Percentiles rank a stretch among this genome's conserved stretches.
phyloP scores from a whole-genome alignment of 2,113 vertebrate genomes.

The Halichoerus grypus region DNA sequence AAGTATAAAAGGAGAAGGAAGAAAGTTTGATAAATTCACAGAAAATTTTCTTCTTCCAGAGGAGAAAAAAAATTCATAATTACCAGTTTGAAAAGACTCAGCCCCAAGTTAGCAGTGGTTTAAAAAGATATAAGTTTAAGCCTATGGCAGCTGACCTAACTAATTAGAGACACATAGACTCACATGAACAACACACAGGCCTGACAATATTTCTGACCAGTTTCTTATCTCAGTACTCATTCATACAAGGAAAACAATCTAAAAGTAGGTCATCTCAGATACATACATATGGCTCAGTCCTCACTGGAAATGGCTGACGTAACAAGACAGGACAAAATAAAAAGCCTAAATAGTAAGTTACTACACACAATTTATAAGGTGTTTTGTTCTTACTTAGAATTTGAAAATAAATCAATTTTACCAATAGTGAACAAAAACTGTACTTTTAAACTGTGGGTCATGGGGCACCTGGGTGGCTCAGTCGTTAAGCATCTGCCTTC shows the following conservation, averaged over 20 bases:
- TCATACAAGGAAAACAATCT: background rate
- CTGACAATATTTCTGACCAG: constrained; percentile 30
- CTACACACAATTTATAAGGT: background rate
- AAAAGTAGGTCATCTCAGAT: background rate
- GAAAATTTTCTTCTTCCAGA: constrained; percentile 38
- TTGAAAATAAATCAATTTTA: constrained; percentile 53
- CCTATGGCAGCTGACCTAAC: background rate
- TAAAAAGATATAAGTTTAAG: background rate
- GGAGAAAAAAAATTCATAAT: background rate
- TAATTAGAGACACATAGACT: background rate
- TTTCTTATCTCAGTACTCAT: constrained; percentile 11
- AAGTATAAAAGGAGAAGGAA: background rate
- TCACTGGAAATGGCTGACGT: background rate
- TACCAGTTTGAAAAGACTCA: constrained; percentile 29
- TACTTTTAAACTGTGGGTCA: background rate
- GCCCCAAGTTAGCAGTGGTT: background rate
- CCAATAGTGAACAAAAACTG: background rate
- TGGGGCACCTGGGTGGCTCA: no score
- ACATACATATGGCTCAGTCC: background rate
- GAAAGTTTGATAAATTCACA: background rate
- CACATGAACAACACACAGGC: background rate
- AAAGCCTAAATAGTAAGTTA: constrained; percentile 5
- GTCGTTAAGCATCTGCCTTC: no score
- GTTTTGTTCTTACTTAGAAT: constrained; percentile 45
- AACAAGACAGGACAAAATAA: constrained; percentile 42